phyloP scores from a whole-genome alignment of 1,140 invertebrate genomes.

The Pseudomyrmex concolor region DNA sequence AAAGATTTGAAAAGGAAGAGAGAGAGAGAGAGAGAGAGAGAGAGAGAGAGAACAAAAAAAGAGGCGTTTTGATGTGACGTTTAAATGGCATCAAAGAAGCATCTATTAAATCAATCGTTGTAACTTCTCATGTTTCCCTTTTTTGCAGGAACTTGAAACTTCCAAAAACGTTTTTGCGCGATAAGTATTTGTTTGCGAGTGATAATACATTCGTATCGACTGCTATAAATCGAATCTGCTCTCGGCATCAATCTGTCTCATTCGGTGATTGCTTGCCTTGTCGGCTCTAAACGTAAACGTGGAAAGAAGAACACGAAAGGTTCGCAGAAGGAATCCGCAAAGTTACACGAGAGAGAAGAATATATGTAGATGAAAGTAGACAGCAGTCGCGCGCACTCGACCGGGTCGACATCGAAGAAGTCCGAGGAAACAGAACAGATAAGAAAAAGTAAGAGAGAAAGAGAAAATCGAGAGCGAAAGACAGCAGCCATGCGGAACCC shows the following conservation, averaged over 20 bases:
- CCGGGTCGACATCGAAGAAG: slow-evolving; percentile 33
- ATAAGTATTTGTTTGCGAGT: slow-evolving; percentile 10
- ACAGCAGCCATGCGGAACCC: slow-evolving; percentile 33
- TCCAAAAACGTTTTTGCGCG: slow-evolving; percentile 71
- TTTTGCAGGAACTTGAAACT: slow-evolving; percentile 60
- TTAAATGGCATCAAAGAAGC: slow-evolving; percentile 64
- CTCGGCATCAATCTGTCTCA: slow-evolving; percentile 28
- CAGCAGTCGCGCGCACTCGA: slow-evolving; percentile 49
- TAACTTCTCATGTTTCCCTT: not conserved
- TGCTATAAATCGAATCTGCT: slow-evolving; percentile 56
- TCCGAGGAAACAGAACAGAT: slow-evolving; percentile 1
- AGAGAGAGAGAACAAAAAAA: not conserved
- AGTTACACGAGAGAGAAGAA: not conserved
- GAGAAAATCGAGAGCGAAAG: slow-evolving; percentile 31
- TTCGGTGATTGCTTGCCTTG: slow-evolving; percentile 37
- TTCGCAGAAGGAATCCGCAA: not conserved
- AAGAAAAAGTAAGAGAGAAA: not conserved
- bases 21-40: not conserved
- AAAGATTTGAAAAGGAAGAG: not conserved
- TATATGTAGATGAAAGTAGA: slow-evolving; percentile 23
- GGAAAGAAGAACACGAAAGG: slow-evolving; percentile 11
- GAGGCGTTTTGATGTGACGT: slow-evolving; percentile 68
- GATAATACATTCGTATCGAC: slow-evolving; percentile 49
- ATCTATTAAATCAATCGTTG: slow-evolving; percentile 71
- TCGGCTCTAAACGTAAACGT: not conserved